Evolutionary conservation across 2,113 vertebrate species (phyloP), one percentile per base, ranked within the genome.

Genomic region (Hippocampus abdominalis): DNA sequence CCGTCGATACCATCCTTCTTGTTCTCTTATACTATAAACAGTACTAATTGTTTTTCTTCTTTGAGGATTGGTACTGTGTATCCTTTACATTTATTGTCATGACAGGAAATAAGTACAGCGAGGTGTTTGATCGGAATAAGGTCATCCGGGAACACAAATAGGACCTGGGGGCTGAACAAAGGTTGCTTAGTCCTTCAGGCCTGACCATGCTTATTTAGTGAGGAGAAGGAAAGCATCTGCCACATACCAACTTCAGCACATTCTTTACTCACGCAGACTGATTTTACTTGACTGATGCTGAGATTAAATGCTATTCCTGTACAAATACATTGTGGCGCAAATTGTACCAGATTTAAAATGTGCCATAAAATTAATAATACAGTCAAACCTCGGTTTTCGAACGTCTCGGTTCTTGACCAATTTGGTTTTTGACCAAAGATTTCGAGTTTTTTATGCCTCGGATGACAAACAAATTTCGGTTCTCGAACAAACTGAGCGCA

Each of bases 41-140:
- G 18, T 57, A 29, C 3, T 3, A 2, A 3, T 1, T 23, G 15
- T 16, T 16, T 32, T 60, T 60, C 27, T 32, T 60, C 27, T 29
- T 59, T 29, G 57, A 59, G 13, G 25, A 59, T 27, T 59, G 25
- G 15, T 29, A 59, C 10, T 13, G 32, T 36, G 32, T 56, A 25
- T 23, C 54, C 54, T 56, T 5, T 20, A 8, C 32, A 27, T 32
- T 29, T 59, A 29, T 32, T 39, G 60, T n/a, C 60, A 77, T 77
- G 54, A 76, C 68, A 78, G 70, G 73, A 84, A 76, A 72, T 74
- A 69, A 80, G 72, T 73, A 65, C 71, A 65, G 18, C 76, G 68
- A 6, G 63, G 69, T 70, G 83, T 88, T 88, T 87, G 86, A 89
- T 84, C 78, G 77, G 84, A 73, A 84, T 82, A 83, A 59, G 71